A percentile compares a stretch with the other conserved stretches of the same genome.
Evolutionary conservation across 2,113 vertebrate species (phyloP).

Genomic region (Chlamydotis undulata): DNA sequence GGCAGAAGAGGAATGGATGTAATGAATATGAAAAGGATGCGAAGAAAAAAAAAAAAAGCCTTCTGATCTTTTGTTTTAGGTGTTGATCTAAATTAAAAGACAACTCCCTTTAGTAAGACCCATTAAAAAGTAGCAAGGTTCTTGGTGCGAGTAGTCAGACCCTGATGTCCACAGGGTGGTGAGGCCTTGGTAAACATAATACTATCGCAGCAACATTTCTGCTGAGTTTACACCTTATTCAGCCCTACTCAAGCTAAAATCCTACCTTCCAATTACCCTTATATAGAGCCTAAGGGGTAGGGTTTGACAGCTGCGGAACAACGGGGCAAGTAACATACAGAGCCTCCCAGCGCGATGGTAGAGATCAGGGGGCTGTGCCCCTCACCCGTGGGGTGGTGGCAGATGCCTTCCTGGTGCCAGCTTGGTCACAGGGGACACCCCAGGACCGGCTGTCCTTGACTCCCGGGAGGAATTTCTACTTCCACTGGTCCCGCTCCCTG

Average conservation of each 20-base stretch:
- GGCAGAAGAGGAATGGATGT: background rate
- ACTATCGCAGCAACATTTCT: background rate
- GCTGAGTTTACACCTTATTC: constrained; percentile 12
- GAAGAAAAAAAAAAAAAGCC: background rate
- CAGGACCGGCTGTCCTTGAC: background rate
- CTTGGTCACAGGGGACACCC: background rate
- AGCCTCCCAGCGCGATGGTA: background rate
- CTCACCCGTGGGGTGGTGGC: background rate
- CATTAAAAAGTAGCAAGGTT: background rate
- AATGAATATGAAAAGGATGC: background rate
- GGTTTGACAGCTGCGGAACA: background rate
- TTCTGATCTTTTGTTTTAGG: background rate
- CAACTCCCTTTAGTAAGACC: background rate
- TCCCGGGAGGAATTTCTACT: background rate
- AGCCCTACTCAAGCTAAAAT: background rate
- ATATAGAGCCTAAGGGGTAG: background rate
- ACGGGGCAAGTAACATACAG: background rate
- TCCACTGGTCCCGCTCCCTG: background rate
- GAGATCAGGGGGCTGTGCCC: background rate
- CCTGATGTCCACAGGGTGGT: background rate
- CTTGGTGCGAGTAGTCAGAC: background rate
- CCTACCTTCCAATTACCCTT: background rate
- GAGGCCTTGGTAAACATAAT: background rate
- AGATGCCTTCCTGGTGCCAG: background rate
- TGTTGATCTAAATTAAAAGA: constrained; percentile 1